Evolutionary conservation across 2,888 invertebrate species (phyloP), one percentile per base, ranked within the genome.

Genomic region (Arrhopalites spinosus): DNA sequence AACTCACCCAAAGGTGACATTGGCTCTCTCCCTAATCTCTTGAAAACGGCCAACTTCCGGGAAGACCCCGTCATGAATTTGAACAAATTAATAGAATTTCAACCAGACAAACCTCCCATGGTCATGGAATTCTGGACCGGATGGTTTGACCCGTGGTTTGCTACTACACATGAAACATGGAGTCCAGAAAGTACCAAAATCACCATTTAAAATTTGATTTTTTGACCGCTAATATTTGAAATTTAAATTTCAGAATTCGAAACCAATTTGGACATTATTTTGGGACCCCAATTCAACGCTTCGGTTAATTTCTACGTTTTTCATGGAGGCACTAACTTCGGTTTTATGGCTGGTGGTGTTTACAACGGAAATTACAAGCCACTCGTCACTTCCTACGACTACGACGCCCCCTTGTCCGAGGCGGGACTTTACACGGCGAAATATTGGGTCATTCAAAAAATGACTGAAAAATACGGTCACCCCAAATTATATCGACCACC

Each of bases 241-340:
- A n/a, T n/a, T n/a, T n/a, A n/a, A n/a, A 11, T 36, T n/a, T n/a
- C n/a, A n/a, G n/a, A n/a, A n/a, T n/a, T n/a, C n/a, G n/a, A n/a
- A n/a, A n/a, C n/a, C n/a, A 36, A 36, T 36, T 36, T 7, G 3
- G 36, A 36, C 3, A 36, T 11, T 7, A 36, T 36, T 3, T 36
- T 36, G 8, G 66, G 78, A n/a, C n/a, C n/a, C 8, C 78, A 63
- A 13, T 53, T 83, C 30, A 86, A 86, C 73, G 89, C 89, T 8
- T 90, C 91, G 68, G 90, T 96, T 53, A 96, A 94, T 84, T 90
- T 96, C 82, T 97, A 96, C 85, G 93, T 96, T 92, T 90, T 95
- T 86, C 91, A 91, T 83, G 96, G 96, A 17, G 81, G 81, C 8
- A 81, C 81, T 1, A 81, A 79, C 59, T 79, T 82, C 81, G 81